These are phyloP conservation scores for Macaca fascicularis DNA, from an alignment of 2,113 vertebrate species.

Conservation along the genomic window T2T-MFA8v1.1 NC_088392.1:54724001-54724500, in stretches of 20 bases:
- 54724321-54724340: neutral
- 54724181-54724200: fast-evolving
- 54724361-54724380: neutral
- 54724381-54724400: neutral
- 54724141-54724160: neutral
- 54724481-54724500: neutral
- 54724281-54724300: neutral
- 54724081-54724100: neutral
- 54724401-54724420: neutral
- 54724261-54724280: neutral
- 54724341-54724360: neutral
- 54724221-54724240: neutral
- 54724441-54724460: neutral
- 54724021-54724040: slow-evolving; percentile 21
- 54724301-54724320: neutral
- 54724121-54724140: neutral
- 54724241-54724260: neutral
- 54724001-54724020: neutral
- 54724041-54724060: neutral
- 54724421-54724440: neutral
- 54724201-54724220: neutral
- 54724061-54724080: neutral
- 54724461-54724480: fast-evolving
- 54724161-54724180: neutral
- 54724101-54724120: neutral